Evolutionary conservation across 2,888 invertebrate species (phyloP).

Genomic region (Hoplodrina blanda): DNA sequence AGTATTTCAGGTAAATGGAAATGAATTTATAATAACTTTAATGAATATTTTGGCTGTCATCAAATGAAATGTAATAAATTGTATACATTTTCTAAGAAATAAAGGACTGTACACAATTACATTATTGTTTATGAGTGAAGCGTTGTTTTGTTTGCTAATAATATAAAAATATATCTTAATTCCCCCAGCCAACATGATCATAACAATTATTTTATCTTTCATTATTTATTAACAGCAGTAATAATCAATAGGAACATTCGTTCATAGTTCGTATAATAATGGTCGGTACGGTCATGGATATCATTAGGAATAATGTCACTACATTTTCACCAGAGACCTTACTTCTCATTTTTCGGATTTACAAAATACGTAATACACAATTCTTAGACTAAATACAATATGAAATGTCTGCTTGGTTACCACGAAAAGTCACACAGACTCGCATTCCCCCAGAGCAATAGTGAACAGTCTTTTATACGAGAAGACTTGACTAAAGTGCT

Average conservation of each 20-base stretch:
- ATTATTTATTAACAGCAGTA: background rate
- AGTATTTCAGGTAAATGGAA: background rate
- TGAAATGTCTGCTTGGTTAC: background rate
- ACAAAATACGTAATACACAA: background rate
- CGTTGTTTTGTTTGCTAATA: background rate
- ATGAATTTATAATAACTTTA: background rate
- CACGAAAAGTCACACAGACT: conserved; percentile 1
- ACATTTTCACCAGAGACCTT: too few relatives aligned
- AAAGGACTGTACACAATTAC: too few relatives aligned
- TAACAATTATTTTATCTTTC: background rate
- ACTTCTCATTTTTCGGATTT: background rate
- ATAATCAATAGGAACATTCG: background rate
- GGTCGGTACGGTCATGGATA: too few relatives aligned
- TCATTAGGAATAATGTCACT: too few relatives aligned
- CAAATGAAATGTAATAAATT: background rate
- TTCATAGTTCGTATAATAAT: too few relatives aligned
- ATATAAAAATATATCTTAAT: background rate
- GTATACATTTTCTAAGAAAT: background rate
- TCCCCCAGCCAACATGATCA: background rate
- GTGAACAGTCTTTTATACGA: conserved; percentile 19
- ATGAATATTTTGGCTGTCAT: background rate
- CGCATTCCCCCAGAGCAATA: conserved; percentile 17
- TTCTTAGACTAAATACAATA: conserved; percentile 5
- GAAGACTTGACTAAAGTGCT: conserved; percentile 33
- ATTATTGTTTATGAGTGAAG: background rate